Conservation (phyloP, 2,797 vertebrate genomes). For the Pangasius krempfi region DNA sequence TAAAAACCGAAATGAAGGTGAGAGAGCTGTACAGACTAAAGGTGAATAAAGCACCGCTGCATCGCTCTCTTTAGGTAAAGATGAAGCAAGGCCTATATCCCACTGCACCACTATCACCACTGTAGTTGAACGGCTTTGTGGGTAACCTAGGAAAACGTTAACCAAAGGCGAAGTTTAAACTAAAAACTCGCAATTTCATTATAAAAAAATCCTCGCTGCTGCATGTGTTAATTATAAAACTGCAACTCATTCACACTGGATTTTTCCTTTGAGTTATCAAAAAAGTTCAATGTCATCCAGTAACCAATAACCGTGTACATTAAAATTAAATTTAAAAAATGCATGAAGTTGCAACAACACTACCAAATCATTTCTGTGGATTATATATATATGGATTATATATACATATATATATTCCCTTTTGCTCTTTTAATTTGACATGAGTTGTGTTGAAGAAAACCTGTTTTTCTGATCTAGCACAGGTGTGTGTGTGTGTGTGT, state of each 20-base stretch:
- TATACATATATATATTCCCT: too few species aligned
- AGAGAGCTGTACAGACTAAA: background rate
- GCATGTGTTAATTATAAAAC: background rate
- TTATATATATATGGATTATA: too few species aligned
- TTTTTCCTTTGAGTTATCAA: background rate
- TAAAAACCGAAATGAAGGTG: background rate
- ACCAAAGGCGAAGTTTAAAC: background rate
- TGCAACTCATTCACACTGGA: background rate
- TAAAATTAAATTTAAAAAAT: too few species aligned
- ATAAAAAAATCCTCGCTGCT: background rate
- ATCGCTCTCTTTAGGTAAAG: background rate
- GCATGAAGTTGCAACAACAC: too few species aligned
- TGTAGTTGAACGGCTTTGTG: background rate
- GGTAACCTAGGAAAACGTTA: background rate
- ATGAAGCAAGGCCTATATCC: too few species aligned
- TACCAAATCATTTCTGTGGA: too few species aligned
- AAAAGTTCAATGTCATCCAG: too few species aligned
- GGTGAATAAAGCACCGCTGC: background rate
- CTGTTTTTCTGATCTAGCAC: background rate
- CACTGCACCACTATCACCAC: background rate
- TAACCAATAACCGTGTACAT: too few species aligned
- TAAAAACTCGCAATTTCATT: background rate
- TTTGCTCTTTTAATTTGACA: too few species aligned
- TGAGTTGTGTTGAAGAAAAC: background rate
- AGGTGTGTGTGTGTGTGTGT: too few species aligned